phyloP scores from a whole-genome alignment of 2,797 vertebrate species.

The Amphiprion clarkii region DNA sequence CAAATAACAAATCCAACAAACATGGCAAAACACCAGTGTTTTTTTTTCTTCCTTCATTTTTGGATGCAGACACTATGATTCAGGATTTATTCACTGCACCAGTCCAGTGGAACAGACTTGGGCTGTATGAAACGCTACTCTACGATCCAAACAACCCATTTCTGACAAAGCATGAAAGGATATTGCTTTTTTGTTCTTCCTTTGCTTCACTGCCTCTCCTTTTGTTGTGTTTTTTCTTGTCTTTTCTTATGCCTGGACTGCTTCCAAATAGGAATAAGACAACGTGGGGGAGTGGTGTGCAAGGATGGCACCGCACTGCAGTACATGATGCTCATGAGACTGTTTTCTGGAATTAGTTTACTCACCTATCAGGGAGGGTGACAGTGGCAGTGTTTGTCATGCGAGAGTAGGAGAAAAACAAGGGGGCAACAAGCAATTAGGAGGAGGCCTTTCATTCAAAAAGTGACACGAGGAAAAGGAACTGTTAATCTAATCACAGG shows the following conservation, averaged over 20 bases:
- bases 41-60: conserved; percentile 42
- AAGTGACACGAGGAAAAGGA: conserved; percentile 20
- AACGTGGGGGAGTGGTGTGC: conserved; percentile 37
- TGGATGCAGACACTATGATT: conserved; percentile 65
- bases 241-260: conserved; percentile 87
- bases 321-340: conserved; percentile 55
- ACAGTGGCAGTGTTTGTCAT: conserved; percentile 31
- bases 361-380: conserved; percentile 49
- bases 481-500: conserved; percentile 45
- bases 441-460: conserved; percentile 43
- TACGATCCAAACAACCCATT: conserved; percentile 67
- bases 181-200: conserved; percentile 92
- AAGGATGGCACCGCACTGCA: conserved; percentile 61
- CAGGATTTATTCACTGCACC: conserved; percentile 68
- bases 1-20: conserved; percentile 73
- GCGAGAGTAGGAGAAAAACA: conserved; percentile 30
- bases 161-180: conserved; percentile 87
- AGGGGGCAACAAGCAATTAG: conserved; percentile 47
- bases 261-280: conserved; percentile 75
- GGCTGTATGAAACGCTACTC: conserved; percentile 63
- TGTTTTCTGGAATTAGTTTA: conserved; percentile 62
- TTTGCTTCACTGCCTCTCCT: conserved; percentile 89
- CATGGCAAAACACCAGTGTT: conserved; percentile 55
- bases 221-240: conserved; percentile 75
- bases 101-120: conserved; percentile 65